These are phyloP conservation scores for Remorina albescens DNA, from an alignment of 2,797 vertebrate genomes.

Conservation along the genomic window DNA sequence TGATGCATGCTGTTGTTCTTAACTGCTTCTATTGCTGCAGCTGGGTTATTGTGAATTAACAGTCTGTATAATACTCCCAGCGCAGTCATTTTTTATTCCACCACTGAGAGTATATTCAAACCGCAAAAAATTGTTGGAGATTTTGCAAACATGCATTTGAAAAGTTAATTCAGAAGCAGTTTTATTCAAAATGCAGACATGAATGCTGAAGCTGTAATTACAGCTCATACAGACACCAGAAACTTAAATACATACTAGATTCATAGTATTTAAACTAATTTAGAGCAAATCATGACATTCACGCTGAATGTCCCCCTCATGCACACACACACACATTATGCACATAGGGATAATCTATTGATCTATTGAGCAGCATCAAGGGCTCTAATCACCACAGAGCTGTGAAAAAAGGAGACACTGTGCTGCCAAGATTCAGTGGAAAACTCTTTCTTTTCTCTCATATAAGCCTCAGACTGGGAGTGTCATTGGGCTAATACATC, in stretches of 20 bases:
- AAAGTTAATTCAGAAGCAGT: constrained; percentile 24
- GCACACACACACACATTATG: not conserved
- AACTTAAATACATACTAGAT: constrained; percentile 22
- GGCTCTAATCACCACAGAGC: constrained; percentile 48
- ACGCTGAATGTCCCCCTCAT: too few species aligned
- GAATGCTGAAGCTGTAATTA: constrained; percentile 34
- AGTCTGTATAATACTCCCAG: not conserved
- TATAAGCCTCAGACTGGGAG: constrained; percentile 12
- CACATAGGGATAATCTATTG: constrained; percentile 50
- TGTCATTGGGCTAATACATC: constrained; percentile 48
- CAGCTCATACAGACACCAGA: constrained; percentile 23
- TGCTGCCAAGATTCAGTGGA: constrained; percentile 31
- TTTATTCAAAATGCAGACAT: constrained; percentile 37
- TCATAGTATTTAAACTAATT: constrained; percentile 19
- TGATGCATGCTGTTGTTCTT: not conserved
- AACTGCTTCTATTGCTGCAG: not conserved
- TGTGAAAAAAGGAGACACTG: constrained; percentile 39
- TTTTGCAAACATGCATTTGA: constrained; percentile 26
- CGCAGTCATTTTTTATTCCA: not conserved
- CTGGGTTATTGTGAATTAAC: constrained; percentile 7
- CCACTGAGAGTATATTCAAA: not conserved
- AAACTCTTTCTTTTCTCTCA: constrained; percentile 23
- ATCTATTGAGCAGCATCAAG: constrained; percentile 53
- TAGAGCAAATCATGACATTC: constrained; percentile 8
- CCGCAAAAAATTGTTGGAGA: not conserved